Evolutionary conservation across 2,113 vertebrate species (phyloP), one percentile per base, ranked within the genome.

Genomic region (Dicentrarchus labrax): DNA sequence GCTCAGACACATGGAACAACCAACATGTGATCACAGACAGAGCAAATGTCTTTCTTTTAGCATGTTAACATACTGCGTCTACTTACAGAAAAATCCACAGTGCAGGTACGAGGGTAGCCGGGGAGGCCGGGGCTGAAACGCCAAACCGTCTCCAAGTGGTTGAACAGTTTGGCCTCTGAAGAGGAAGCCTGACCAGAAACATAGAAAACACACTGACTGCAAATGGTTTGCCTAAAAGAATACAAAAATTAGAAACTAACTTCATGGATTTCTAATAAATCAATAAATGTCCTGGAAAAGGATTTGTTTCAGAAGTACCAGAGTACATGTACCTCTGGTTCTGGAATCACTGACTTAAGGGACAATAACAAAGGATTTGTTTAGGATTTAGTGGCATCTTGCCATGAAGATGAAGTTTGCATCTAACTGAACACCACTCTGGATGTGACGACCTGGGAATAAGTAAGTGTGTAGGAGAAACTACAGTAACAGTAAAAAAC

Each of bases 51-150:
- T 53, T 6, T 59, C 12, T 8, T 8, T n/a, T 11, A 4, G 5
- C 13, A 12, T 4, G 21, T 54, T 5, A 12, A 4, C 16, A 21
- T 36, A 30, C 7, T 6, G 4, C 1, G 45, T 51, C 5, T 73
- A 96, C 98, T 97, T 90, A 99, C 98, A 82, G 97, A 95, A 90
- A 99, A 99, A 90, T 99, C 98, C 90, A 99, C 91, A 2, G 97
- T 99, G 79, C 97, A 98, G 2, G 97, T 99, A 22, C 97, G 96
- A 48, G 98, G 97, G 86, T 99, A 98, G 19, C 97, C 97, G 22
- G 97, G 97, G 86, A 99, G 96, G 21, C 98, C 98, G 0, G 97
- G 98, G 79, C 98, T 97, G 92, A 99, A 99, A 59, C 97, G 97
- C 98, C 98, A 99, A 59, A 96, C 91, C 0, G 97, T 99, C 93